Percentiles rank a stretch among this genome's conserved stretches.
phyloP scores from a whole-genome alignment of 2,113 vertebrate genomes.

The Stictonetta naevosa region DNA sequence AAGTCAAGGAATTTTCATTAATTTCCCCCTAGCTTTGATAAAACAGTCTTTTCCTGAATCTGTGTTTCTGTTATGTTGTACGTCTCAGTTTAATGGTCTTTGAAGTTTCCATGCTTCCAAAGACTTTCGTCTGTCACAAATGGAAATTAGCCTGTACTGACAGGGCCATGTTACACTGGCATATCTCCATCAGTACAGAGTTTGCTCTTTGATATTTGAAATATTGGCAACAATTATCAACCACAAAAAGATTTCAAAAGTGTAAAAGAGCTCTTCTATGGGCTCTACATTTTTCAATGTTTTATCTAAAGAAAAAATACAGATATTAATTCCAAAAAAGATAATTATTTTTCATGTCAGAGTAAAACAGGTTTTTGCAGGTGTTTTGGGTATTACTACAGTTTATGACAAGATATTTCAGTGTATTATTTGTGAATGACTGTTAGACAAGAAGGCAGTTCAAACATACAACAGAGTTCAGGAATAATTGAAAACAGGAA shows the following conservation, averaged over 20 bases:
- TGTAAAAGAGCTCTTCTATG: not conserved
- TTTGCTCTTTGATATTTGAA: not conserved
- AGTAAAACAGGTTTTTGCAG: not conserved
- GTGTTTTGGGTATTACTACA: not conserved
- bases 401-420: not conserved
- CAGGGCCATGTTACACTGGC: not conserved
- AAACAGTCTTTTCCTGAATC: constrained; percentile 14
- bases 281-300: not conserved
- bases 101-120: constrained; percentile 50
- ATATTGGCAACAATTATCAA: not conserved
- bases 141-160: constrained; percentile 20
- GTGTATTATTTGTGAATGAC: not conserved
- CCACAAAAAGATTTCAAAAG: not conserved
- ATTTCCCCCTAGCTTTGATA: constrained; percentile 47
- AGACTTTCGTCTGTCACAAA: constrained; percentile 35
- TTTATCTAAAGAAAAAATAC: not conserved
- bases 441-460: not conserved
- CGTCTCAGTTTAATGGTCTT: not conserved
- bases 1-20: constrained; percentile 48
- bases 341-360: not conserved
- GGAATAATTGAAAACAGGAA: not conserved
- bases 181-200: not conserved
- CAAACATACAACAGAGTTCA: not conserved
- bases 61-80: constrained; percentile 33
- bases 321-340: not conserved